Base-by-base conservation (phyloP, 23 tunicate genomes). In the Ciona savignyi region DNA sequence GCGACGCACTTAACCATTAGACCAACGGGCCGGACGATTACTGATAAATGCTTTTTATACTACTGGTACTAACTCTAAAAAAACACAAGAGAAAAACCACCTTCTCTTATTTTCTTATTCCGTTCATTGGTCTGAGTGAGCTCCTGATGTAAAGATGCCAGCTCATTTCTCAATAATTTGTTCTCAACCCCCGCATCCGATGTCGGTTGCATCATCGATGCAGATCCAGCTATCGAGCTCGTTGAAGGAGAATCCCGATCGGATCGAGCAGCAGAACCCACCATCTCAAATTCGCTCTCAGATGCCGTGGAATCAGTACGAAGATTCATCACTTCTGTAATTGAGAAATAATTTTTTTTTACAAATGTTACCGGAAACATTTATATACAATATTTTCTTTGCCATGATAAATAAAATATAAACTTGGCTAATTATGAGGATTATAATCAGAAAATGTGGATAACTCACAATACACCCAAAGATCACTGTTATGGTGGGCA, bases 201-300 rank as follows among this genome's bases (percentile, higher is more conserved):
- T 29, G 72, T 2, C 20, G 72, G 65, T 42, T 42, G 56, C 56
- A 42, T 42, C 56, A 42, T 42, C 2, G 32, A 29, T n/a, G 62
- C 73, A 23, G 71, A 30, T 66, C 65, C 79, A 42, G 64, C 76
- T 34, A 63, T 77, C 2, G 78, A 64, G 29, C 62, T 62, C 6
- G 83, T 30, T 30, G 79, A 35, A 2, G 87, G 87, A 24, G 84
- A 81, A 61, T 88, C 87, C 0, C 87, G 78, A 66, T 82, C 96
- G 19, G 80, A 76, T 0, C 77, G 76, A 27, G 82, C 74, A 19
- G 83, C 83, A 26, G 85, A 62, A 72, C 88, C 86, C 34, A 88
- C 87, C 83, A 88, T 72, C 68, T 88, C 96, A 77, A 88, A 88
- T 71, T 88, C 96, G 71, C 96, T 88, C 61, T 88, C 96, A 0